phyloP scores from a whole-genome alignment of 2,888 invertebrate species.

The Hedychridium roseum region DNA sequence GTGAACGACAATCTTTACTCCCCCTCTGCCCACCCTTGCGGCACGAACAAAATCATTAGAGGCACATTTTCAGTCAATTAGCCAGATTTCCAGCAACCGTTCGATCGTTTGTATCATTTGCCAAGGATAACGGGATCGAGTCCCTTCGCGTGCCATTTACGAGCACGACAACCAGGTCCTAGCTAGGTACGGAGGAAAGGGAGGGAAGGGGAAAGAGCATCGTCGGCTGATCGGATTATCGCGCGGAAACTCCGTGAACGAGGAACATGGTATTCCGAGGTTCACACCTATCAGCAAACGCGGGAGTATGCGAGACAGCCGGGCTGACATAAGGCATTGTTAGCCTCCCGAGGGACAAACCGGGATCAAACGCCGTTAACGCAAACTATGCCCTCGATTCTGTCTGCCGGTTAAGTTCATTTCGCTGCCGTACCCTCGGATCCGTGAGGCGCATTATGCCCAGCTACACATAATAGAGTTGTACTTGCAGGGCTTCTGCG shows the following conservation, averaged over 20 bases:
- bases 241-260: conserved; percentile 31
- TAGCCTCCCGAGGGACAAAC: conserved; percentile 39
- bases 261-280: conserved; percentile 19
- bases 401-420: conserved; percentile 16
- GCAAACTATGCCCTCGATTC: conserved; percentile 25
- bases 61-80: too few species aligned
- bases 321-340: conserved; percentile 42
- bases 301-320: conserved; percentile 9
- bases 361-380: conserved; percentile 43
- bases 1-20: too few species aligned
- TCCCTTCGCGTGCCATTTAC: conserved; percentile 20
- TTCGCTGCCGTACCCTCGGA: too few species aligned
- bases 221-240: conserved; percentile 42
- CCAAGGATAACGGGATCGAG: conserved; percentile 19
- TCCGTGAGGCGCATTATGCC: too few species aligned
- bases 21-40: too few species aligned
- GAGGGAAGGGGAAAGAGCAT: conserved; percentile 32
- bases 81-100: too few species aligned
- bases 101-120: conserved; percentile 30
- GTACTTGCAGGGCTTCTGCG: too few species aligned
- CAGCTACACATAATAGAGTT: too few species aligned
- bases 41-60: too few species aligned
- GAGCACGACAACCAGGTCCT: conserved; percentile 18
- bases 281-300: conserved; percentile 11
- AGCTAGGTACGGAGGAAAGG: neutral